phyloP scores from a whole-genome alignment of 2,888 invertebrate genomes.

The Ectobius pallidus region DNA sequence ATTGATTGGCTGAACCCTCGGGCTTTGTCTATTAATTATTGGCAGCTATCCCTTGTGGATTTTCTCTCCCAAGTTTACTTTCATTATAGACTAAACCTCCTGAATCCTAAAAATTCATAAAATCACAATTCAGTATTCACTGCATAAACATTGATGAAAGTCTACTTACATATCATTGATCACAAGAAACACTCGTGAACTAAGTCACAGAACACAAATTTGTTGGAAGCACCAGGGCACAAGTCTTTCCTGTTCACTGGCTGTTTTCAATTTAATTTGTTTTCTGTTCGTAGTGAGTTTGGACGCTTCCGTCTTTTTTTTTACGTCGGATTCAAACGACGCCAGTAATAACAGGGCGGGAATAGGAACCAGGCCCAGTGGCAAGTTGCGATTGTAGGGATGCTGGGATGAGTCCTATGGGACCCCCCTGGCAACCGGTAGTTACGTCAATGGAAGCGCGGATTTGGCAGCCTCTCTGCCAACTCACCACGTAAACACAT shows the following conservation, averaged over 20 bases:
- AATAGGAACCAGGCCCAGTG: constrained; percentile 2
- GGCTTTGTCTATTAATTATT: too few relatives aligned
- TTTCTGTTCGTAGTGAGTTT: not conserved
- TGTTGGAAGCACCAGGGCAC: not conserved
- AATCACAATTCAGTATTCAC: not conserved
- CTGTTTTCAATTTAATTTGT: constrained; percentile 27
- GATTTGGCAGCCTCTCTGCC: constrained; percentile 26
- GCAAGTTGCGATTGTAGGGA: not conserved
- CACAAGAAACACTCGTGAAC: not conserved
- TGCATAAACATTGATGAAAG: not conserved
- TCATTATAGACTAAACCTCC: too few relatives aligned
- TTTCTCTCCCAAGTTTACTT: too few relatives aligned
- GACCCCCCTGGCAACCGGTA: not conserved
- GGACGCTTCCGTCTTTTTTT: constrained; percentile 18
- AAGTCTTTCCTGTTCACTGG: constrained; percentile 15
- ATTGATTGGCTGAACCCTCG: too few relatives aligned
- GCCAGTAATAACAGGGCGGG: constrained; percentile 21
- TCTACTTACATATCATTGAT: constrained; percentile 23
- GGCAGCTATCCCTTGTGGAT: too few relatives aligned
- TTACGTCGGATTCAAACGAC: not conserved
- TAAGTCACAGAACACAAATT: constrained; percentile 6
- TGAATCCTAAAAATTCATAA: too few relatives aligned
- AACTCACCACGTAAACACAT: constrained; percentile 30
- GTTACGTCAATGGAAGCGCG: constrained; percentile 28
- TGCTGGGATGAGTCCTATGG: not conserved